Evolutionary conservation across 2,888 invertebrate genomes (phyloP).

Genomic region (Nomada ferruginata): DNA sequence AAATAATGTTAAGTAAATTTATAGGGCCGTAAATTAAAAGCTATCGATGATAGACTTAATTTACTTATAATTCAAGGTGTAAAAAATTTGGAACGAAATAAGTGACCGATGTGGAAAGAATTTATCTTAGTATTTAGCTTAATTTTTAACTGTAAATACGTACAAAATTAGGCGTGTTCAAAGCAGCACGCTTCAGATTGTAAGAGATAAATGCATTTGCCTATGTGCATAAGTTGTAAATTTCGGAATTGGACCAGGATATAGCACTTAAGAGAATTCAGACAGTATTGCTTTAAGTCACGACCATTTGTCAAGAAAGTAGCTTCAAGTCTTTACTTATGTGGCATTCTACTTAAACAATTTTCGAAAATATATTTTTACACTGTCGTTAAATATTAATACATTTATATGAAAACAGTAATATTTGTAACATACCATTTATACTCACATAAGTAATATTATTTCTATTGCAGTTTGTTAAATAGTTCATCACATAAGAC

Average conservation of each 20-base stretch:
- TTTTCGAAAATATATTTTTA: slow-evolving; percentile 48
- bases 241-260: slow-evolving; percentile 40
- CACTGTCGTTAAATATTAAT: slow-evolving; percentile 23
- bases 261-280: slow-evolving; percentile 44
- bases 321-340: slow-evolving; percentile 22
- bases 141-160: slow-evolving; percentile 44
- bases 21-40: slow-evolving; percentile 4
- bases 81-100: slow-evolving; percentile 11
- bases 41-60: slow-evolving; percentile 12
- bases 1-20: slow-evolving; percentile 44
- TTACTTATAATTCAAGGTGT: slow-evolving; percentile 3
- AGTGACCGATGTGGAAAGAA: slow-evolving; percentile 2
- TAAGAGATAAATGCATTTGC: slow-evolving; percentile 8
- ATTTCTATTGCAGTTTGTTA: slow-evolving; percentile 22
- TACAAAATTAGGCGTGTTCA: neutral
- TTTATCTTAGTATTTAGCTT: slow-evolving; percentile 14
- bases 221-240: slow-evolving; percentile 53
- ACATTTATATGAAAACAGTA: slow-evolving; percentile 4
- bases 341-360: slow-evolving; percentile 64
- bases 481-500: slow-evolving; percentile 25
- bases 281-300: slow-evolving; percentile 46
- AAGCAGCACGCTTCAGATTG: slow-evolving; percentile 10
- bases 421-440: slow-evolving; percentile 32
- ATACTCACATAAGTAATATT: slow-evolving; percentile 6
- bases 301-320: slow-evolving; percentile 21